These are phyloP conservation scores for Enteromius anoplus DNA, from an alignment of 2,797 vertebrate genomes.

Conservation along the genomic window DNA sequence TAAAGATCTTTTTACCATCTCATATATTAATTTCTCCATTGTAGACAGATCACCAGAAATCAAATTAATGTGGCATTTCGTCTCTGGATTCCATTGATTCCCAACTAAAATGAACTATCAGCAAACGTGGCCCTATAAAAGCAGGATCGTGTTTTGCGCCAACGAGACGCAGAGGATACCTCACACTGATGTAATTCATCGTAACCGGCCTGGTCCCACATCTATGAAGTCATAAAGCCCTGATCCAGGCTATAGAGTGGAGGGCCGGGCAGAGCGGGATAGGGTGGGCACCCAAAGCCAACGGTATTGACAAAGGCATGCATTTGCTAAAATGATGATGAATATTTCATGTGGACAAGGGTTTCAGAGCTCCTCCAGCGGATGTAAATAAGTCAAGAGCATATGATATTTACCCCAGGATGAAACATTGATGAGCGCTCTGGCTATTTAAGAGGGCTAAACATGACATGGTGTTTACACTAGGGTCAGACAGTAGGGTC, in stretches of 20 bases:
- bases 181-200: constrained; percentile 61
- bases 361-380: constrained; percentile 79
- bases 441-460: constrained; percentile 89
- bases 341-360: constrained; percentile 83
- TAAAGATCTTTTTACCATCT: background rate
- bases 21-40: constrained; percentile 12
- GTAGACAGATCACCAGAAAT: constrained; percentile 51
- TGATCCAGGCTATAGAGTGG: constrained; percentile 48
- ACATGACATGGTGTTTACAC: constrained; percentile 90
- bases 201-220: constrained; percentile 58
- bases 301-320: constrained; percentile 77
- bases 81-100: constrained; percentile 74
- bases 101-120: constrained; percentile 71
- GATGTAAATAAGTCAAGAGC: constrained; percentile 97
- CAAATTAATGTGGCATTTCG: constrained; percentile 51
- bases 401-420: constrained; percentile 89
- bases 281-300: constrained; percentile 67
- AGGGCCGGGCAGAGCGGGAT: constrained; percentile 46
- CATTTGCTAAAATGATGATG: constrained; percentile 79
- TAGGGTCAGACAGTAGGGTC: constrained; percentile 80
- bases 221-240: constrained; percentile 63
- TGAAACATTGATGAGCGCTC: constrained; percentile 92
- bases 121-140: constrained; percentile 70
- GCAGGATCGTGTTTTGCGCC: constrained; percentile 69
- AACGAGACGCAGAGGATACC: constrained; percentile 44